Percentiles rank a stretch among this genome's conserved stretches.
Conservation (phyloP, 2,797 vertebrate genomes). For the Enteromius anoplus region DNA sequence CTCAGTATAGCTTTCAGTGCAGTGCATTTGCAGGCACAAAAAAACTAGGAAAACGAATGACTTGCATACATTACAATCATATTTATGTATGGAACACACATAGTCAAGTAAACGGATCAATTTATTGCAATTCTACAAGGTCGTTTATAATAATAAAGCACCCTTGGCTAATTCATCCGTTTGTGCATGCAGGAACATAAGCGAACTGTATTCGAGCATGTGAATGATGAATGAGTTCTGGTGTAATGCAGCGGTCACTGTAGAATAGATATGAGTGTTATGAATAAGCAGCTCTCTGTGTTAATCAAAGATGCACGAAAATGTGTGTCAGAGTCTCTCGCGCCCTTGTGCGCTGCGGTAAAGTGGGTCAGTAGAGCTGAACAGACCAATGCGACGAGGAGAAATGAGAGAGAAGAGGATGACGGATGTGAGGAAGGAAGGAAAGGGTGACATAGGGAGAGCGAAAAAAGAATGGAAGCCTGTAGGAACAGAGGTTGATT, state of each 20-base stretch:
- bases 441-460: constrained; percentile 17
- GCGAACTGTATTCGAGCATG: neutral
- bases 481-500: constrained; percentile 9
- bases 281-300: constrained; percentile 32
- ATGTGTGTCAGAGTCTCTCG: constrained; percentile 53
- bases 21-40: neutral
- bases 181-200: neutral
- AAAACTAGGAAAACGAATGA: neutral
- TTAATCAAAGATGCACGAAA: constrained; percentile 55
- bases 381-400: constrained; percentile 7
- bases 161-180: neutral
- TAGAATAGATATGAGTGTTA: constrained; percentile 42
- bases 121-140: neutral
- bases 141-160: constrained; percentile 5
- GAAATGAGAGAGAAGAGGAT: constrained; percentile 8
- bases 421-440: constrained; percentile 29
- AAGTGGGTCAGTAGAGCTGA: constrained; percentile 62
- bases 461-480: neutral
- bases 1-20: neutral
- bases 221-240: constrained; percentile 27
- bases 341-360: constrained; percentile 28
- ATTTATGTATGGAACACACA: neutral
- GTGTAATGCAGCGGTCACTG: constrained; percentile 20
- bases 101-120: neutral
- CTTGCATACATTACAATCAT: neutral